Evolutionary conservation across 23 tunicate species (phyloP).

Genomic region (Trididemnum miniatum): DNA sequence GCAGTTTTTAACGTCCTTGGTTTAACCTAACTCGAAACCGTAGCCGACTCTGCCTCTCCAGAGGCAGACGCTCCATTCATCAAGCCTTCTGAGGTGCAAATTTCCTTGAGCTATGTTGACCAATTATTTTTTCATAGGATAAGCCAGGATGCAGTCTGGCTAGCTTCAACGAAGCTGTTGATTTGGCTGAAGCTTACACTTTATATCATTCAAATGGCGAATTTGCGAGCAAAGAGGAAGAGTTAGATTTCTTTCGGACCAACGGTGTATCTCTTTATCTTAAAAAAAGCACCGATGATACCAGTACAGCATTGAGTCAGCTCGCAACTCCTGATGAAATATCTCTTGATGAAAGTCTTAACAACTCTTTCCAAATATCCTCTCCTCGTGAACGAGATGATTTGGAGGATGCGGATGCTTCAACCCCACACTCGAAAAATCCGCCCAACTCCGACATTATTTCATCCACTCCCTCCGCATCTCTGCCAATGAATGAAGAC

Average conservation of each 20-base stretch:
- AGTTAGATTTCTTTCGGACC: slow-evolving; percentile 23
- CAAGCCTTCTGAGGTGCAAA: too few species aligned
- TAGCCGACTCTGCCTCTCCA: background rate
- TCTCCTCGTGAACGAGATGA: background rate
- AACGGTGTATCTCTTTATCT: slow-evolving; percentile 28
- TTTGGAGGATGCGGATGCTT: background rate
- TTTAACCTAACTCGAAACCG: background rate
- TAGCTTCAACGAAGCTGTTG: slow-evolving; percentile 23
- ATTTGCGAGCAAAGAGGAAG: slow-evolving; percentile 21
- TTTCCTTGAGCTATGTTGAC: too few species aligned
- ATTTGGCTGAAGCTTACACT: slow-evolving; percentile 28
- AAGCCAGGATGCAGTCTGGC: too few species aligned
- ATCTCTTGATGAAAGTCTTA: too few species aligned
- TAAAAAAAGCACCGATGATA: background rate
- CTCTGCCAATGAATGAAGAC: background rate
- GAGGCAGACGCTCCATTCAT: background rate
- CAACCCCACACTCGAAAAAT: background rate
- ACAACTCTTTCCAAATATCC: too few species aligned
- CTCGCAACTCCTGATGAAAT: too few species aligned
- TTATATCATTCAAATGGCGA: background rate
- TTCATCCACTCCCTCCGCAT: background rate
- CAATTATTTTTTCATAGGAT: too few species aligned
- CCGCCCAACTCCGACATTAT: background rate
- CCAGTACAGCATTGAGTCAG: too few species aligned
- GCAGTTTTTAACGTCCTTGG: background rate